Conservation (phyloP, 2,888 invertebrate species). For the Nephrocerus scutellatus region DNA sequence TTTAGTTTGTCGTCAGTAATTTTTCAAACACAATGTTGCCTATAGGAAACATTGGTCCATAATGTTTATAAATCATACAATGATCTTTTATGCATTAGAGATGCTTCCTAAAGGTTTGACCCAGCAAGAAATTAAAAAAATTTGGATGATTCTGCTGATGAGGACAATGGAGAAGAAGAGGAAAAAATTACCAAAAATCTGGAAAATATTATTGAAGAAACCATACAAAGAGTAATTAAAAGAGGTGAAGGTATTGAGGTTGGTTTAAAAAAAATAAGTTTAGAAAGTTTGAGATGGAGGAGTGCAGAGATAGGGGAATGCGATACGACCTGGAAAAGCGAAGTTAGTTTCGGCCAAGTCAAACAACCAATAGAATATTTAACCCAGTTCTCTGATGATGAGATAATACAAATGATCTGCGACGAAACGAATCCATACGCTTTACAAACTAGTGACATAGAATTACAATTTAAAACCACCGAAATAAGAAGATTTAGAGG, state of each 20-base stretch:
- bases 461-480: neutral
- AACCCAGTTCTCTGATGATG: slow-evolving; percentile 5
- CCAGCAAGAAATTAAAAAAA: no score
- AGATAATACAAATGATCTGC: slow-evolving; percentile 2
- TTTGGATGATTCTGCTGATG: no score
- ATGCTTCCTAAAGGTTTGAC: no score
- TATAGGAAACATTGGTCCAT: no score
- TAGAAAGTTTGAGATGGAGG: slow-evolving; percentile 5
- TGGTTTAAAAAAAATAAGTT: slow-evolving; percentile 4
- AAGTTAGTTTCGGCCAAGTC: slow-evolving; percentile 1
- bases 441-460: slow-evolving; percentile 5
- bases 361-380: no score
- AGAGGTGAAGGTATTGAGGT: neutral
- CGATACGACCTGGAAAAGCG: slow-evolving; percentile 5
- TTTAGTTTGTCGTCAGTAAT: no score
- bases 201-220: slow-evolving; percentile 8
- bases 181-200: no score
- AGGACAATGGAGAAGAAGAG: no score
- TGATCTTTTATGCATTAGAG: no score
- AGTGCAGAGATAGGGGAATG: neutral
- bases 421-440: slow-evolving; percentile 9
- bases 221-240: neutral
- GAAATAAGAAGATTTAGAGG: slow-evolving; percentile 6
- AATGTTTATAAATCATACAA: no score
- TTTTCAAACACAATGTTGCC: no score